Base-by-base conservation (phyloP, 2,888 invertebrate species). In the Noctua fimbriata region DNA sequence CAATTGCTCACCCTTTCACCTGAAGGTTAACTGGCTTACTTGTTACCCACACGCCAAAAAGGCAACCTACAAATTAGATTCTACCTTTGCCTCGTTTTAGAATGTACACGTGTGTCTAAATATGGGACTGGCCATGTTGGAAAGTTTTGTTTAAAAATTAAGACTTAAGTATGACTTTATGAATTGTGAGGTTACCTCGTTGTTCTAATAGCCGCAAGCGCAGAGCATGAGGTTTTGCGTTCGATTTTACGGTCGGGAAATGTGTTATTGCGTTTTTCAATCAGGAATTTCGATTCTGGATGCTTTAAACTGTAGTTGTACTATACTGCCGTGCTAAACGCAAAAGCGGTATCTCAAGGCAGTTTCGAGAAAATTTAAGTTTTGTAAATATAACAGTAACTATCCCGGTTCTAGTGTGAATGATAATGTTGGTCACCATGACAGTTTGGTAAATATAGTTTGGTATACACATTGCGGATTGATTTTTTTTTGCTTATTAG, bases 1-100 rank as follows among this genome's bases (percentile, higher is more conserved):
- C 87, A 83, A 87, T 83, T 73, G 73, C 55, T 71, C 71, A 75
- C 71, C 86, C 75, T 83, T 86, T 83, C 77, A 83, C 75, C 44
- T n/a, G 12, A 32, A 52, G 44, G 73, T 79, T 52, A 78, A 76
- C 58, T 55, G 55, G 72, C 73, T 60, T 66, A 86, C 83, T 86
- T 73, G 69, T 60, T 73, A 86, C 58, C 52, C 52, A 73, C 32
- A 76, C 36, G 47, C 69, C 36, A 47, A 86, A 72, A 83, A 77
- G 72, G 69, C n/a, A 73, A 52, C 32, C 63, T 65, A 58, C 84
- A 83, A 73, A 77, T 77, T 77, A 76, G 44, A 86, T 70, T 76
- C 73, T 41, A 41, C 47, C 16, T 55, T 69, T n/a, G 32, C 44
- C 41, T 63, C 36, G 28, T 70, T 78, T 66, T 14, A 12, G 44